phyloP scores from a whole-genome alignment of 2,797 vertebrate species.

The Chloroceryle amazona region DNA sequence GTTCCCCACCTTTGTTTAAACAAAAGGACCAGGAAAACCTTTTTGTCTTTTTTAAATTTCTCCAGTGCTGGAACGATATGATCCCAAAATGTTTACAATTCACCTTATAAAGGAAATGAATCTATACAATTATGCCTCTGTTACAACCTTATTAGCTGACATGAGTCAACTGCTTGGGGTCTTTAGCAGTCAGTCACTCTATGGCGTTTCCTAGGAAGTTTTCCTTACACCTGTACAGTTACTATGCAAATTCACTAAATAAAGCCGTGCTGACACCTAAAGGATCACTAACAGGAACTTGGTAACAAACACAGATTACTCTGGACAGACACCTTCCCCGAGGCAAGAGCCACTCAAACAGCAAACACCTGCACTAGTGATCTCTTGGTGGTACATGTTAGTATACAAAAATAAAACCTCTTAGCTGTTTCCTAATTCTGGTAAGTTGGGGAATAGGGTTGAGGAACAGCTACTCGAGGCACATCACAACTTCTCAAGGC shows the following conservation, averaged over 20 bases:
- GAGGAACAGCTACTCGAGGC: not conserved
- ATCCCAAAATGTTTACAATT: not conserved
- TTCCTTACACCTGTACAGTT: not conserved
- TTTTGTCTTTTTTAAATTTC: not conserved
- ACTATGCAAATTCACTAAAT: not conserved
- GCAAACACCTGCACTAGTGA: not conserved
- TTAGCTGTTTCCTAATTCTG: not conserved
- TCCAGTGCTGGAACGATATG: fast-evolving
- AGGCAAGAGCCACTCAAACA: not conserved
- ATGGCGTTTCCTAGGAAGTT: not conserved
- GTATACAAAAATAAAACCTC: not conserved
- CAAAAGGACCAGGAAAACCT: not conserved
- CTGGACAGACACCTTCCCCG: not conserved
- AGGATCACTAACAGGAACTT: not conserved
- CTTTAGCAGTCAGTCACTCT: not conserved
- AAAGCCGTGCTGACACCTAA: not conserved
- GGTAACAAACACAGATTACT: not conserved
- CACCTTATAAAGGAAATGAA: not conserved
- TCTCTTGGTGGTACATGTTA: not conserved
- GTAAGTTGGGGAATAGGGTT: not conserved
- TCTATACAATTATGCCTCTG: not conserved
- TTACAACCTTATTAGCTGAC: not conserved
- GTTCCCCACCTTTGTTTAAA: not conserved
- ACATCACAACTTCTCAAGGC: fast-evolving
- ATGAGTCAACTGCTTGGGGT: not conserved